Evolutionary conservation across 2,113 vertebrate species (phyloP).

Genomic region (Dasypus novemcinctus): DNA sequence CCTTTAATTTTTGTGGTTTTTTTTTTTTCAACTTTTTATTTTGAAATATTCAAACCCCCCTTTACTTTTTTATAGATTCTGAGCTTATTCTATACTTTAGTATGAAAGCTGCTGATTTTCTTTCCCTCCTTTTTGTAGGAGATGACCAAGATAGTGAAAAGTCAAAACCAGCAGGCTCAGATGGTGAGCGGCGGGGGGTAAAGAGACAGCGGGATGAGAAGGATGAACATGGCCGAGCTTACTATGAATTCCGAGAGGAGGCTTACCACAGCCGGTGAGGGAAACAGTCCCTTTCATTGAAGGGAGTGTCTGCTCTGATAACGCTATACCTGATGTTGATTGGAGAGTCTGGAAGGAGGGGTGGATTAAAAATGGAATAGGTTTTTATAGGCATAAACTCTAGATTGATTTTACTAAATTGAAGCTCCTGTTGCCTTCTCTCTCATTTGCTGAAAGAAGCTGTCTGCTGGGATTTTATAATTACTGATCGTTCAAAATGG

Average conservation of each 20-base stretch:
- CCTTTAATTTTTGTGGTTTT: neutral
- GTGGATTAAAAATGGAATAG: constrained; percentile 52
- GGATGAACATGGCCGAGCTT: constrained; percentile 85
- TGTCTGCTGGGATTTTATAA: constrained; percentile 44
- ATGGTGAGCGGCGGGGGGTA: constrained; percentile 78
- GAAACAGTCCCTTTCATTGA: neutral
- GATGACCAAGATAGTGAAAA: constrained; percentile 80
- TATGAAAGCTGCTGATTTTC: constrained; percentile 61
- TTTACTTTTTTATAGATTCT: constrained; percentile 44
- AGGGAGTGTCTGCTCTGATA: constrained; percentile 55
- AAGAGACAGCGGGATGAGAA: constrained; percentile 78
- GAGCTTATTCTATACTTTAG: constrained; percentile 37
- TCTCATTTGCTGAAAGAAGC: constrained; percentile 24
- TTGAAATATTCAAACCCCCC: neutral
- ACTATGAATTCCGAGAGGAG: constrained; percentile 95
- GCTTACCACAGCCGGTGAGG: constrained; percentile 91
- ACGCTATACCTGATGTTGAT: constrained; percentile 3
- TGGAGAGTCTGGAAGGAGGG: constrained; percentile 45
- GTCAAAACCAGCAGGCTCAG: constrained; percentile 75
- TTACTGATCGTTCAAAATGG: constrained; percentile 23
- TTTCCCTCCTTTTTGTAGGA: constrained; percentile 63
- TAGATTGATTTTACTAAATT: neutral
- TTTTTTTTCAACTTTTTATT: too few relatives aligned
- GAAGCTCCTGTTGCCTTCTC: neutral
- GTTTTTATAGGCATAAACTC: constrained; percentile 10